Evolutionary conservation across 2,113 vertebrate species (phyloP).

Genomic region (Pygoscelis antarcticus): DNA sequence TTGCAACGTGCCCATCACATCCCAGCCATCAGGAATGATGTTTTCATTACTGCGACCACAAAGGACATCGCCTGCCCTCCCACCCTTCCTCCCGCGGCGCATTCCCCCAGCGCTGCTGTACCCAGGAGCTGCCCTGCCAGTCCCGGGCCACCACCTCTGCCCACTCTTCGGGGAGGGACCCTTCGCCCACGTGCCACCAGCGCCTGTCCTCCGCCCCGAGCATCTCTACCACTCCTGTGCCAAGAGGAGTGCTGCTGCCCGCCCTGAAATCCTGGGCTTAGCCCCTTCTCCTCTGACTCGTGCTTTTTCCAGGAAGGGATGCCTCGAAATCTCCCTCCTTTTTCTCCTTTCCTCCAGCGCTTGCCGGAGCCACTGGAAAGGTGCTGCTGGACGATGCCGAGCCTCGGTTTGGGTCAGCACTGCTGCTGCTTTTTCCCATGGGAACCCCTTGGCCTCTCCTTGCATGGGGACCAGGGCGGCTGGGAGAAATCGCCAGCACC

Average conservation of each 20-base stretch:
- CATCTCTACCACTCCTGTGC: background rate
- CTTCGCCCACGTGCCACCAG: background rate
- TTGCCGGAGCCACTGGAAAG: background rate
- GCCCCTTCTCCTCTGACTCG: background rate
- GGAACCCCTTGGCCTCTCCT: background rate
- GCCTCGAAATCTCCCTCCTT: background rate
- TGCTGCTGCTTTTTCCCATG: background rate
- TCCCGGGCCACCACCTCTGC: background rate
- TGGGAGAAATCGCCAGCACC: background rate
- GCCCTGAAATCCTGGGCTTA: background rate
- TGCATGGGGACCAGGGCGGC: rapidly evolving
- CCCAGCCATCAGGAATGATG: background rate
- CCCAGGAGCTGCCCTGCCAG: background rate
- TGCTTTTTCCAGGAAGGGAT: background rate
- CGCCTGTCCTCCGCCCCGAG: background rate
- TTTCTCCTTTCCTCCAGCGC: background rate
- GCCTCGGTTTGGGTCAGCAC: background rate
- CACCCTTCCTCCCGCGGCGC: rapidly evolving
- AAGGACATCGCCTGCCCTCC: background rate
- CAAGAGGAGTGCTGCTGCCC: rapidly evolving
- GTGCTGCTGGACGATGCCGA: background rate
- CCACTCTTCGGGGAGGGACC: background rate
- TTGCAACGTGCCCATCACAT: background rate
- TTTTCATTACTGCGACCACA: background rate
- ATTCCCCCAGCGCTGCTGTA: background rate